These are phyloP conservation scores for Thyatira batis DNA, from an alignment of 2,888 invertebrate species.

Conservation along the genomic window DNA sequence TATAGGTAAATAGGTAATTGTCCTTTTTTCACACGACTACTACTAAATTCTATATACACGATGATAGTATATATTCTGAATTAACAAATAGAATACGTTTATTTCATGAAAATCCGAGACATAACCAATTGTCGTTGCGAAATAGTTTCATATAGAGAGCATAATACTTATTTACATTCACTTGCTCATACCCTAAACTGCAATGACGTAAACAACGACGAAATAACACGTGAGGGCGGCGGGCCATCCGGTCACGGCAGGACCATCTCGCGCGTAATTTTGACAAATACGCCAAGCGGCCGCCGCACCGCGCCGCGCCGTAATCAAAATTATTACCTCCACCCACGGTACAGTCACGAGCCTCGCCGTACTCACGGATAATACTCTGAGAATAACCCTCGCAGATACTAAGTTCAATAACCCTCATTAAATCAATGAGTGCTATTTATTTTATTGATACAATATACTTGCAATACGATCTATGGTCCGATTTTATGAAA, in stretches of 20 bases:
- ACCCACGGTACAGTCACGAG: conserved; percentile 24
- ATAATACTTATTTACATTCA: too few species aligned
- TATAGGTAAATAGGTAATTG: too few species aligned
- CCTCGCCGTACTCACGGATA: neutral
- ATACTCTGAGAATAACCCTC: neutral
- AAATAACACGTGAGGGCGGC: conserved; percentile 26
- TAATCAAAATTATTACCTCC: conserved; percentile 42
- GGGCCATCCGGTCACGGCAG: conserved; percentile 26
- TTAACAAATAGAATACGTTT: too few species aligned
- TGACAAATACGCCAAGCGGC: conserved; percentile 39
- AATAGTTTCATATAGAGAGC: too few species aligned
- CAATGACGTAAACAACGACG: conserved; percentile 26
- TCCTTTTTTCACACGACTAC: too few species aligned
- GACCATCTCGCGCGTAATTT: conserved; percentile 38
- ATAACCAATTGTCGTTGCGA: too few species aligned
- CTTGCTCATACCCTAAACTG: conserved; percentile 19
- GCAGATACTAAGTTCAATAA: neutral
- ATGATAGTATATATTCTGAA: too few species aligned
- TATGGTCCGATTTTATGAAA: neutral
- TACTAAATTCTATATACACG: too few species aligned
- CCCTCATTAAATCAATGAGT: neutral
- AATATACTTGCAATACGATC: neutral
- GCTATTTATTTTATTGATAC: neutral
- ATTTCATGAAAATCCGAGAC: too few species aligned
- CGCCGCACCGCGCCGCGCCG: conserved; percentile 17